A percentile compares a stretch with the other conserved stretches of the same genome.
phyloP scores from a whole-genome alignment of 1,140 invertebrate species.

The Lordiphosa collinella region DNA sequence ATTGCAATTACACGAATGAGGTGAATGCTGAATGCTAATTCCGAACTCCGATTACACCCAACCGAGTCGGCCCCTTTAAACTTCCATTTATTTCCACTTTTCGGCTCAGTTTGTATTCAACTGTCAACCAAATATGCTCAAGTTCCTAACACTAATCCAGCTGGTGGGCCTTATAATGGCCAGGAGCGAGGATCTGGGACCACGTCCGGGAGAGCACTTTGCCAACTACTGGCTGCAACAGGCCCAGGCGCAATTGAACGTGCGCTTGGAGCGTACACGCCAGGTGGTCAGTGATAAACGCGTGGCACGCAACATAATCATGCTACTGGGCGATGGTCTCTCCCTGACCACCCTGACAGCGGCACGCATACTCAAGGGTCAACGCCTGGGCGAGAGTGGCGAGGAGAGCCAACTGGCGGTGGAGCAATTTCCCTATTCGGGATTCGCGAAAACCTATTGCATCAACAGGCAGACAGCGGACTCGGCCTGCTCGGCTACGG shows the following conservation, averaged over 20 bases:
- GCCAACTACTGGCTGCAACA: constrained; percentile 42
- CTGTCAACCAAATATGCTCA: neutral
- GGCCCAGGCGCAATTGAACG: constrained; percentile 36
- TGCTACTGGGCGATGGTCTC: constrained; percentile 90
- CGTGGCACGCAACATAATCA: constrained; percentile 85
- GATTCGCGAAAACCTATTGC: constrained; percentile 85
- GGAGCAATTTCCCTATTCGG: constrained; percentile 87
- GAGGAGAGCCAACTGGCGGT: constrained; percentile 87
- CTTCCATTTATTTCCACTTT: neutral
- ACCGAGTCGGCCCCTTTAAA: constrained; percentile 25
- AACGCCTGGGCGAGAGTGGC: constrained; percentile 81
- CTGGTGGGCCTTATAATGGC: neutral
- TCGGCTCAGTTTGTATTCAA: neutral
- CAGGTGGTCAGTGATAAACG: constrained; percentile 12
- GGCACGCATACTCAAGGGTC: constrained; percentile 84
- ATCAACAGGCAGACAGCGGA: constrained; percentile 90
- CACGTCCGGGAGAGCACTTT: constrained; percentile 15
- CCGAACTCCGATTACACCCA: neutral
- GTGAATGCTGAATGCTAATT: neutral
- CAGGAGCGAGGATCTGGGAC: neutral
- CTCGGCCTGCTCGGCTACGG: constrained; percentile 86
- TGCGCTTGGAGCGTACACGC: constrained; percentile 22
- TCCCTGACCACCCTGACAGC: constrained; percentile 86
- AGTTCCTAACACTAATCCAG: neutral
- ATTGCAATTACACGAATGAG: neutral